A percentile compares a stretch with the other conserved stretches of the same genome.
phyloP scores from a whole-genome alignment of 2,797 vertebrate genomes.

The Phalloptychus januarius region DNA sequence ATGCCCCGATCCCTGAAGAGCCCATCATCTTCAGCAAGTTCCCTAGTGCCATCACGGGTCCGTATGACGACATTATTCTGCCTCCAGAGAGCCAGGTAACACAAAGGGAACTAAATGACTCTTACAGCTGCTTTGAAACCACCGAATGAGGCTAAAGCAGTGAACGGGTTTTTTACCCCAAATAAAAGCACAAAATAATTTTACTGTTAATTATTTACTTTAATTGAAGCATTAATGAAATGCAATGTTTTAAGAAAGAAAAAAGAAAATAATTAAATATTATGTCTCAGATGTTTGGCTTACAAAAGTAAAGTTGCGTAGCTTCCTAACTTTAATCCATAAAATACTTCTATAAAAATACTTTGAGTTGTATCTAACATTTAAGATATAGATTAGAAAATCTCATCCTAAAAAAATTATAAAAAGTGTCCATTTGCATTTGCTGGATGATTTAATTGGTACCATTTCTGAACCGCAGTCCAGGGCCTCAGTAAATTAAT shows the following conservation, averaged over 20 bases:
- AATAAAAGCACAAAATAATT: neutral
- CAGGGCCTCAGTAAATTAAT: neutral
- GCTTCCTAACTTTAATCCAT: neutral
- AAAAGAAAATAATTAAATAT: neutral
- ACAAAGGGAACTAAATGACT: neutral
- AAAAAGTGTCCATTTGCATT: neutral
- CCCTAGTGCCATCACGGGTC: constrained; percentile 87
- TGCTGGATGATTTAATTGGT: neutral
- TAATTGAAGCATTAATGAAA: neutral
- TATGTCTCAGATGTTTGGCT: neutral
- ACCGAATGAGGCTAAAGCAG: neutral
- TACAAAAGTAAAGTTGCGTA: neutral
- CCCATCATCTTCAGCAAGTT: constrained; percentile 98
- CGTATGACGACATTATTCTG: constrained; percentile 85
- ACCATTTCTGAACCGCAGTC: neutral
- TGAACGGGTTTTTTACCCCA: neutral
- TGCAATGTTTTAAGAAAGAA: neutral
- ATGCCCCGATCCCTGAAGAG: constrained; percentile 83
- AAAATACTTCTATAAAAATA: neutral
- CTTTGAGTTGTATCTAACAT: neutral
- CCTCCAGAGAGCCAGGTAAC: constrained; percentile 84
- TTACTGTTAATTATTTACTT: neutral
- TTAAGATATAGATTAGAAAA: neutral
- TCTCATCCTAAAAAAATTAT: neutral
- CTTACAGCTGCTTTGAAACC: neutral